Conservation (phyloP, 1,140 invertebrate species). For the Drosophila tsacasi region DNA sequence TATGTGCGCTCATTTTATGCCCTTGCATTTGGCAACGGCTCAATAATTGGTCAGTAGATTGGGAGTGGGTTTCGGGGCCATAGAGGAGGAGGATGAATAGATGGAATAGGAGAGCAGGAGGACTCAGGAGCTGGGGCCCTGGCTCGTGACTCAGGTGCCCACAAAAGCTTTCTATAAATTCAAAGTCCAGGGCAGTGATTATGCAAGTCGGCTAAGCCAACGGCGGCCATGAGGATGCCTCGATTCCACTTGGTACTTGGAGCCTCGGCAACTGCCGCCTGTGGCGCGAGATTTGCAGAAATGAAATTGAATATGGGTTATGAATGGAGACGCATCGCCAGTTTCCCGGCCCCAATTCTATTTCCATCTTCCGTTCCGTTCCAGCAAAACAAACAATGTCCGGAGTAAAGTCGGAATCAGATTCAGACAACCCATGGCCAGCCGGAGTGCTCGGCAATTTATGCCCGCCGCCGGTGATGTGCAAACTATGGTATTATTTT, state of each 20-base stretch:
- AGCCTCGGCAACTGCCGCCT: slow-evolving; percentile 30
- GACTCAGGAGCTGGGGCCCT: background rate
- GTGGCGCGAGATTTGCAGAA: slow-evolving; percentile 51
- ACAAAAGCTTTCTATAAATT: slow-evolving; percentile 80
- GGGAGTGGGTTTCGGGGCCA: slow-evolving; percentile 18
- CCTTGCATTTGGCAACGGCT: slow-evolving; percentile 73
- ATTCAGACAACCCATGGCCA: slow-evolving; percentile 34
- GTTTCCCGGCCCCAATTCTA: slow-evolving; percentile 16
- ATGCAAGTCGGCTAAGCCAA: slow-evolving; percentile 64
- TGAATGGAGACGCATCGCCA: slow-evolving; percentile 55
- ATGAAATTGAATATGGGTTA: slow-evolving; percentile 79
- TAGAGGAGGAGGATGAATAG: background rate
- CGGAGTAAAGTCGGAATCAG: slow-evolving; percentile 6
- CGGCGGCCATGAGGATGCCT: slow-evolving; percentile 24
- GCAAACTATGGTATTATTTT: slow-evolving; percentile 10
- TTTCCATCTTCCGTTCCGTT: slow-evolving; percentile 34
- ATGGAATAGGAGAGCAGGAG: slow-evolving; percentile 1
- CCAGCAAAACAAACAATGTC: slow-evolving; percentile 56
- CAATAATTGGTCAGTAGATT: slow-evolving; percentile 73
- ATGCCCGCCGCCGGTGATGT: slow-evolving; percentile 34
- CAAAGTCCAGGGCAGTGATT: slow-evolving; percentile 67
- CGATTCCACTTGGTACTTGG: slow-evolving; percentile 1
- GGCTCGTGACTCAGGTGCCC: slow-evolving; percentile 65
- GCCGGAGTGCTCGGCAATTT: slow-evolving; percentile 45
- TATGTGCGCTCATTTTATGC: slow-evolving; percentile 76